Base-by-base conservation (phyloP, 2,797 vertebrate species). In the Taenioides sp. region DNA sequence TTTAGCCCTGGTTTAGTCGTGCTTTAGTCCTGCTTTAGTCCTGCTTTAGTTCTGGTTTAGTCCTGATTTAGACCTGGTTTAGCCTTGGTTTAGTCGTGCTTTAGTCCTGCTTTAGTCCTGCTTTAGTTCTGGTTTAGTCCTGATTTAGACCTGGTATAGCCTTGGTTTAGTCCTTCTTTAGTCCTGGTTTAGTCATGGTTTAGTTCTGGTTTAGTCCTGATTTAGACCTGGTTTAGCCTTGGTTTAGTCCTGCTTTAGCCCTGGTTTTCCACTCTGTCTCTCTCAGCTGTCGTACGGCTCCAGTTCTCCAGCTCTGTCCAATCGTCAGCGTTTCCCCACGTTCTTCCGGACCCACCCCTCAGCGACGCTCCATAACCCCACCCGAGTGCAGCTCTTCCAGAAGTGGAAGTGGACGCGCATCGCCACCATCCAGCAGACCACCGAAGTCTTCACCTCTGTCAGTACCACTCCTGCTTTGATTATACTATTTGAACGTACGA, bases 371-470 rank as follows among this genome's bases (percentile, higher is more conserved):
- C 96, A 97, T 91, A 97, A 97, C 80, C 96, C 96, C 66, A 97
- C 96, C 65, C 88, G 96, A 0, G 96, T 97, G 84, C 94, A 94
- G 84, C 96, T 96, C 54, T 97, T 97, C 87, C 94, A 96, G 84
- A 96, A 96, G 86, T 97, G 96, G 96, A 95, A 95, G 72, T 97
- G 96, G 96, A 96, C 95, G 47, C 96, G 95, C 89, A 97, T 97
- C 1, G 96, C 96, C 82, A 97, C 96, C 91, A 97, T 97, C 87
- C 96, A 97, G 89, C 96, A 97, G 92, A 97, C 96, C 78, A 97
- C 96, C 0, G 96, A 97, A 90, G 96, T 97, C 86, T 97, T 97
- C 91, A 97, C 96, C 23, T 97, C 96, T 25, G 96, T 97, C 85
- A 89, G 95, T 91, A 5, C 18, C 28, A 9, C 67, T 74, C 28